A percentile compares a stretch with the other conserved stretches of the same genome.
Evolutionary conservation across 2,797 vertebrate species (phyloP).

Genomic region (Rhabdomys pumilio): DNA sequence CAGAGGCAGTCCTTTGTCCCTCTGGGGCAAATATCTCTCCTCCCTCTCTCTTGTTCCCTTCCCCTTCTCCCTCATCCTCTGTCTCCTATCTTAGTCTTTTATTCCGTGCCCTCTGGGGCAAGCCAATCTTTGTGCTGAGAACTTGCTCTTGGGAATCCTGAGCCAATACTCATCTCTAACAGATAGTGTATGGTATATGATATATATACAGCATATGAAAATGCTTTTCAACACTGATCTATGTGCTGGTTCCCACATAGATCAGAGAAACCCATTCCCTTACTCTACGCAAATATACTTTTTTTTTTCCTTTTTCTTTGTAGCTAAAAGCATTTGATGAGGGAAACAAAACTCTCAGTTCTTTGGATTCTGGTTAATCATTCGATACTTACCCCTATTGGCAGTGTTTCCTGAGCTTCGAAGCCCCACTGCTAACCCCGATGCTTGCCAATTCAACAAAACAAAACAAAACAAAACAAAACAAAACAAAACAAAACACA

Average conservation of each 20-base stretch:
- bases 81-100: background rate
- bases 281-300: background rate
- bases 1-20: background rate
- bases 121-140: background rate
- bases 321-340: slow-evolving; percentile 6
- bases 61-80: background rate
- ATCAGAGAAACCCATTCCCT: slow-evolving; percentile 5
- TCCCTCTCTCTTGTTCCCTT: background rate
- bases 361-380: slow-evolving; percentile 52
- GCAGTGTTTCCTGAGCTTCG: slow-evolving; percentile 42
- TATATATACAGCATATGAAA: background rate
- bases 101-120: background rate
- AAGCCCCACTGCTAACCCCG: slow-evolving; percentile 3
- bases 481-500: background rate
- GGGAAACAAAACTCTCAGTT: slow-evolving; percentile 23
- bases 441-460: background rate
- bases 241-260: background rate
- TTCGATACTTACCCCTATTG: background rate
- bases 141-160: background rate
- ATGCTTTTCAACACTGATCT: slow-evolving; percentile 28
- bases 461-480: background rate
- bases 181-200: too few species aligned
- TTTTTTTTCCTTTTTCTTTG: background rate
- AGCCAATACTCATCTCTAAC: background rate
- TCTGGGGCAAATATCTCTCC: background rate